Conservation (phyloP, 2,888 invertebrate genomes). For the Diaprepes abbreviatus region DNA sequence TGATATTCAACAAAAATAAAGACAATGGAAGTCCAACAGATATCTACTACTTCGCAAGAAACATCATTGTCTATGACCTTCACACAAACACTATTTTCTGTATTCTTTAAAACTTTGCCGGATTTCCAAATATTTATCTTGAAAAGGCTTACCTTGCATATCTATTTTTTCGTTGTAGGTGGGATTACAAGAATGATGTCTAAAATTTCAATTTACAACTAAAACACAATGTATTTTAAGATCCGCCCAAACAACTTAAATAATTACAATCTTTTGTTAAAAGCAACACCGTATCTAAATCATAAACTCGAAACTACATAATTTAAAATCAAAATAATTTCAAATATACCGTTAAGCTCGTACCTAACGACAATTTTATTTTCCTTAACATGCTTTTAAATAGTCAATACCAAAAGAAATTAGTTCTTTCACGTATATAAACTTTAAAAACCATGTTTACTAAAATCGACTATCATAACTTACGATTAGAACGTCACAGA, state of each 20-base stretch:
- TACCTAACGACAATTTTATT: slow-evolving; percentile 15
- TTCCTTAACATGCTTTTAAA: slow-evolving; percentile 16
- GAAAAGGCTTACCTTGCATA: no score
- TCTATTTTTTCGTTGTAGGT: no score
- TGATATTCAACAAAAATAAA: no score
- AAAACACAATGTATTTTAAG: neutral
- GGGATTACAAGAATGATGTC: neutral
- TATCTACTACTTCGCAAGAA: no score
- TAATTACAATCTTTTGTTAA: slow-evolving; percentile 11
- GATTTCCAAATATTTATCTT: no score
- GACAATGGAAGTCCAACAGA: no score
- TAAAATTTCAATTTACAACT: neutral
- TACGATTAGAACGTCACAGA: slow-evolving; percentile 19
- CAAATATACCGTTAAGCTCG: slow-evolving; percentile 4
- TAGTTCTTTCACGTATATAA: slow-evolving; percentile 14
- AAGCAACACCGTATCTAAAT: slow-evolving; percentile 1
- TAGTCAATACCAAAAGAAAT: slow-evolving; percentile 11
- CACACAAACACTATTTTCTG: no score
- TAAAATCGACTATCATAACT: slow-evolving; percentile 22
- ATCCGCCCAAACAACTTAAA: neutral
- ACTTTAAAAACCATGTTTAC: slow-evolving; percentile 17
- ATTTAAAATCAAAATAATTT: neutral
- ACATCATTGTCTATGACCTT: no score
- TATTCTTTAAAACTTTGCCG: no score
- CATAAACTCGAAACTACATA: slow-evolving; percentile 4